Conservation (phyloP, 2,888 invertebrate genomes). For the Pandemis heparana region DNA sequence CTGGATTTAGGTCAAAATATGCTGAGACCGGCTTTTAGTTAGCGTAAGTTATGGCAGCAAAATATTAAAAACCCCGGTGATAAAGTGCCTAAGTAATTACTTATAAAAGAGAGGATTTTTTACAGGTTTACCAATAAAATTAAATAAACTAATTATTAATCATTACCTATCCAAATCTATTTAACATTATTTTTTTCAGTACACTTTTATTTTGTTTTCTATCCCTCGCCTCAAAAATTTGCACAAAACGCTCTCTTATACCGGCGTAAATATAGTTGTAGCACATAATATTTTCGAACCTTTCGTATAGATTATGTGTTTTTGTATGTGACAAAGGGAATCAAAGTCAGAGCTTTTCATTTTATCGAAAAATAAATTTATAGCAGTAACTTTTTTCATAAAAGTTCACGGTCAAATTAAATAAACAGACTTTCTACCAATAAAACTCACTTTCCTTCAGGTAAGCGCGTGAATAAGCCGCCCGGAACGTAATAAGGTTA, state of each 20-base stretch:
- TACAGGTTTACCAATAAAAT: background rate
- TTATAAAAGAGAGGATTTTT: background rate
- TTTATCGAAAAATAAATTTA: background rate
- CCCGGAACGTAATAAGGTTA: conserved; percentile 22
- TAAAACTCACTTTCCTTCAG: background rate
- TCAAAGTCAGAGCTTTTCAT: background rate
- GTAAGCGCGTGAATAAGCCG: conserved; percentile 14
- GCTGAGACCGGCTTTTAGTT: conserved; percentile 49
- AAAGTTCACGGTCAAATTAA: background rate
- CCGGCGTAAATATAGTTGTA: too few species aligned
- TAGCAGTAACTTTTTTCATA: background rate
- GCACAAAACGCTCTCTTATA: too few species aligned
- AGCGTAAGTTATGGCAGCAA: conserved; percentile 21
- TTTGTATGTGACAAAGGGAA: background rate
- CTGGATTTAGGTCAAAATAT: conserved; percentile 62
- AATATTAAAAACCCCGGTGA: conserved; percentile 11
- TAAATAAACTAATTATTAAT: too few species aligned
- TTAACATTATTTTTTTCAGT: background rate
- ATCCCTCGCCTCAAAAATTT: too few species aligned
- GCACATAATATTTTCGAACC: too few species aligned
- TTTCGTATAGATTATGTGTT: too few species aligned
- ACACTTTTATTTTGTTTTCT: too few species aligned
- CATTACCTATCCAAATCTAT: background rate
- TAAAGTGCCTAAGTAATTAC: background rate
- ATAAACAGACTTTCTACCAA: background rate